A percentile compares a stretch with the other conserved stretches of the same genome.
Evolutionary conservation across 2,797 vertebrate species (phyloP).

Genomic region (Potorous gilbertii): DNA sequence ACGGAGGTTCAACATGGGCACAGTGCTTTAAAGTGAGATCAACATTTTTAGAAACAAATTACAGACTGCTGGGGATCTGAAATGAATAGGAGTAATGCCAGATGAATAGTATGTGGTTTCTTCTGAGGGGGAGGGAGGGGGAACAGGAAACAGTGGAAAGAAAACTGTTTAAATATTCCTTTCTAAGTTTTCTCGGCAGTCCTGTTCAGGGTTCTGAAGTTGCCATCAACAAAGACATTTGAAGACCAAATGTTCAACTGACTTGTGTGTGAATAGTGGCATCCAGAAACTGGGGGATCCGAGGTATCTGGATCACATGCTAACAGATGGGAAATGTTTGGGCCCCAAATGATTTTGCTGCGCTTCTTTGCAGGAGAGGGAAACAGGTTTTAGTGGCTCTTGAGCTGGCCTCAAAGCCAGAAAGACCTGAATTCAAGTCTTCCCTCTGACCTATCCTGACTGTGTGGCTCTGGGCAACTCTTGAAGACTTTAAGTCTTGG

Average conservation of each 20-base stretch:
- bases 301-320: conserved; percentile 35
- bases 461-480: background rate
- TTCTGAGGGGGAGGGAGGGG: background rate
- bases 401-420: background rate
- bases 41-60: conserved; percentile 60
- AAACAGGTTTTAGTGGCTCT: background rate
- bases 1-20: conserved; percentile 54
- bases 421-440: background rate
- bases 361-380: background rate
- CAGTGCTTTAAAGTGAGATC: conserved; percentile 70
- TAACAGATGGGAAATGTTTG: background rate
- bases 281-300: background rate
- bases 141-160: conserved; percentile 38
- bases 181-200: conserved; percentile 44
- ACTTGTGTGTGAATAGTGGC: conserved; percentile 35
- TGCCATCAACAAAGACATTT: background rate
- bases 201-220: conserved; percentile 41
- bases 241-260: background rate
- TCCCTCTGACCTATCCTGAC: background rate
- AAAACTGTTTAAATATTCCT: conserved; percentile 52
- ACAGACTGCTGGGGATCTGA: conserved; percentile 52
- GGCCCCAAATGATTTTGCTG: background rate
- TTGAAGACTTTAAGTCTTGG: background rate
- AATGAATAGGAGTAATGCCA: conserved; percentile 56
- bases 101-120: conserved; percentile 3